Percentiles rank a stretch among this genome's conserved stretches.
phyloP scores from a whole-genome alignment of 2,888 invertebrate species.

The Folsomia manolachei region DNA sequence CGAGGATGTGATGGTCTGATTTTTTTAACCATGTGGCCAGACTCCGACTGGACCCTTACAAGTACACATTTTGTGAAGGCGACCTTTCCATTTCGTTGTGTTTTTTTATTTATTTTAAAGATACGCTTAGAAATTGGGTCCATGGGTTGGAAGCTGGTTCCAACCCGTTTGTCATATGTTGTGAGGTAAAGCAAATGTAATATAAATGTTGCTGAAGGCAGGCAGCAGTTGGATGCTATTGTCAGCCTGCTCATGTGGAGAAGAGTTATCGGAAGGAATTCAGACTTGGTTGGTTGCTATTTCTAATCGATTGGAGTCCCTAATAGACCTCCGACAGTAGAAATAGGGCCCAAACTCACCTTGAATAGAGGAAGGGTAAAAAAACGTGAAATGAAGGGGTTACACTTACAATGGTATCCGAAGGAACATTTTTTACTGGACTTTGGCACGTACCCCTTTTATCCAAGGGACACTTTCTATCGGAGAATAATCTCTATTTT shows the following conservation, averaged over 20 bases:
- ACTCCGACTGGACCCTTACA: not conserved
- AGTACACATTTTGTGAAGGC: too few relatives aligned
- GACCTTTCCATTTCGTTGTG: conserved; percentile 9
- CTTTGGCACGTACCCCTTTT: conserved; percentile 45
- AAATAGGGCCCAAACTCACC: conserved; percentile 23
- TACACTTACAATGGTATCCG: not conserved
- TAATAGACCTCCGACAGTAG: conserved; percentile 35
- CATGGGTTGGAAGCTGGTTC: not conserved
- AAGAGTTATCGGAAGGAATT: not conserved
- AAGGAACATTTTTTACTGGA: not conserved
- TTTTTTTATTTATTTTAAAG: conserved; percentile 5
- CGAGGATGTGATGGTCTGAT: not conserved
- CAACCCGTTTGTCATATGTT: conserved; percentile 5
- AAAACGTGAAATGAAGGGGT: not conserved
- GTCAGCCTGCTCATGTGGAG: conserved; percentile 9
- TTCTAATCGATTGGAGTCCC: conserved; percentile 30
- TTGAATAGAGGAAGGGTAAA: not conserved
- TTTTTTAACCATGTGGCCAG: not conserved
- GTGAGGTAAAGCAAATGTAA: too few relatives aligned
- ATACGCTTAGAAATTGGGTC: not conserved
- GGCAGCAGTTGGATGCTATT: conserved; percentile 18
- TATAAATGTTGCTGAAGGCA: too few relatives aligned
- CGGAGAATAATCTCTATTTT: not conserved
- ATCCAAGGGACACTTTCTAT: conserved; percentile 18
- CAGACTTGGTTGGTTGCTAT: not conserved